These are phyloP conservation scores for Stegana nigrithorax DNA, from an alignment of 2,888 invertebrate genomes.

Conservation along the genomic window DNA sequence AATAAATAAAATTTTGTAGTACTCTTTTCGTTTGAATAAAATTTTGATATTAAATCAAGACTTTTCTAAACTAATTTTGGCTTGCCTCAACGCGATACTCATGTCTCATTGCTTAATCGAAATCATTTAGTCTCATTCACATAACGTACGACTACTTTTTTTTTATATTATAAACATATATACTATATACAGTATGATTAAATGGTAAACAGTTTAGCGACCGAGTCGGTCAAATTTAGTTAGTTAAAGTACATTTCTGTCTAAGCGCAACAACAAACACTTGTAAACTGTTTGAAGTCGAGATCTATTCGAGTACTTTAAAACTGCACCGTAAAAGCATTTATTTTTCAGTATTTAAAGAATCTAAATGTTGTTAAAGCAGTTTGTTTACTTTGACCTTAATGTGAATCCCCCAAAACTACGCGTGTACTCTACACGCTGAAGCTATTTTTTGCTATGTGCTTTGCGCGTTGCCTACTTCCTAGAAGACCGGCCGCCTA, in stretches of 20 bases:
- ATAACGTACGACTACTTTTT: not conserved
- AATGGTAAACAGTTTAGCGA: constrained; percentile 5
- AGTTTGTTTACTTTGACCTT: too few species aligned
- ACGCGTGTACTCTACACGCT: too few species aligned
- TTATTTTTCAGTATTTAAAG: not conserved
- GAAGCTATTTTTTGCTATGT: too few species aligned
- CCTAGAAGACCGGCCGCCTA: too few species aligned
- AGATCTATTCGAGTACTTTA: not conserved
- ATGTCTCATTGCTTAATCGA: not conserved
- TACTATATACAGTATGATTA: too few species aligned
- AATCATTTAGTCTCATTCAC: not conserved
- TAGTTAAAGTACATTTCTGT: constrained; percentile 3
- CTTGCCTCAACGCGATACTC: not conserved
- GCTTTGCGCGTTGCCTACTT: not conserved
- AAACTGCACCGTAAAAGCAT: constrained; percentile 13
- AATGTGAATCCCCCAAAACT: too few species aligned
- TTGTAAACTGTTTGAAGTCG: not conserved
- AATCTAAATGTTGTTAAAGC: constrained; percentile 11
- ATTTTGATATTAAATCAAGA: not conserved
- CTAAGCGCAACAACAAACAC: constrained; percentile 4
- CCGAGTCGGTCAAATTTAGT: not conserved
- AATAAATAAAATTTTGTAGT: too few species aligned
- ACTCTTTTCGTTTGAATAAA: not conserved
- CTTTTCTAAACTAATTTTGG: not conserved
- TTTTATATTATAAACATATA: not conserved